A percentile compares a stretch with the other conserved stretches of the same genome.
These are phyloP conservation scores for Danionella cerebrum DNA, from an alignment of 2,113 vertebrate genomes.

Conservation along the genomic window DNA sequence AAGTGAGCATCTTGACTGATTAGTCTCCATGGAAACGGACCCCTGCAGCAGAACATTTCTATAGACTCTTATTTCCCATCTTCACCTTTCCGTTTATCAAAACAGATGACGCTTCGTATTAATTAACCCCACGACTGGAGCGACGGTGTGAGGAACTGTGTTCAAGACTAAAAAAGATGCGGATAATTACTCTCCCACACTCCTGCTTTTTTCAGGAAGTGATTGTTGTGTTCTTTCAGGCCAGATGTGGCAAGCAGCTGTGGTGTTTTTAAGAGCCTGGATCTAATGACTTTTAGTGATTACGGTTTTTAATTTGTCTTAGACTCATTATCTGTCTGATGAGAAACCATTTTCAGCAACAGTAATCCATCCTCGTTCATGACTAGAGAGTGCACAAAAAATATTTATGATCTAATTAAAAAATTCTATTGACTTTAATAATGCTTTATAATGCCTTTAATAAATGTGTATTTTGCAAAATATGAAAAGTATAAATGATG, in stretches of 20 bases:
- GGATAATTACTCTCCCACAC: not conserved
- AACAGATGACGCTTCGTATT: not conserved
- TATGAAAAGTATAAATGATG: too few species aligned
- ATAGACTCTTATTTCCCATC: not conserved
- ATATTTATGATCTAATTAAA: too few species aligned
- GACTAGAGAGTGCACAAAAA: too few species aligned
- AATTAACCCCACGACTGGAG: not conserved
- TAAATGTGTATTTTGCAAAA: too few species aligned
- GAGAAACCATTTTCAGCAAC: not conserved
- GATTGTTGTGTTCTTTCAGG: not conserved
- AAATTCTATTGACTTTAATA: too few species aligned
- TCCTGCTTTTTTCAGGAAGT: not conserved
- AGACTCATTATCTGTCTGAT: not conserved
- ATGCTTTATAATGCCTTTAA: too few species aligned
- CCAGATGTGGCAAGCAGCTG: constrained; percentile 10
- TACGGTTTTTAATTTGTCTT: not conserved
- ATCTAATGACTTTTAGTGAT: not conserved
- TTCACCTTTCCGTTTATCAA: not conserved
- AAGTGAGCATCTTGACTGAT: too few species aligned
- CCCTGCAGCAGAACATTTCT: not conserved
- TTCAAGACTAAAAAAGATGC: not conserved
- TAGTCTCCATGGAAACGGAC: not conserved
- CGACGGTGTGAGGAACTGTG: not conserved
- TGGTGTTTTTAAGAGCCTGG: not conserved
- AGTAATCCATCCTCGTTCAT: too few species aligned